phyloP scores from a whole-genome alignment of 2,888 invertebrate genomes.

The Sesia bembeciformis region DNA sequence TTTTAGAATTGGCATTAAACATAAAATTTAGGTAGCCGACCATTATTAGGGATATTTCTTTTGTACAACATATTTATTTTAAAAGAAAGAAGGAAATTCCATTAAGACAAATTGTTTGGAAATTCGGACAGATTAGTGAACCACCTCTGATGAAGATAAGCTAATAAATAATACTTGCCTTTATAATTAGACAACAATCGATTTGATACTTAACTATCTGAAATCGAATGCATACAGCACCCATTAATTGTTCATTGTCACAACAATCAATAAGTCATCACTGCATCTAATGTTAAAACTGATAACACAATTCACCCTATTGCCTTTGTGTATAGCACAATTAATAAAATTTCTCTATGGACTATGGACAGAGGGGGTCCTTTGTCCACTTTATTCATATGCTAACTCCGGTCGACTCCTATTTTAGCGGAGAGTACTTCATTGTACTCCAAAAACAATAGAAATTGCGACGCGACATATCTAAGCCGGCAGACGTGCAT shows the following conservation, averaged over 20 bases:
- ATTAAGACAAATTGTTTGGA: no score
- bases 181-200: no score
- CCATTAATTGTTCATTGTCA: no score
- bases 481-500: background rate
- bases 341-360: constrained; percentile 57
- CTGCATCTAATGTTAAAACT: background rate
- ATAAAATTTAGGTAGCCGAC: background rate
- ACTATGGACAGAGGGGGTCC: constrained; percentile 42
- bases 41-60: no score
- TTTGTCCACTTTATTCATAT: constrained; percentile 68
- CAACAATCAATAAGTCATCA: background rate
- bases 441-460: constrained; percentile 54
- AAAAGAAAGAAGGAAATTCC: no score
- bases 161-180: no score
- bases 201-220: no score
- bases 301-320: constrained; percentile 13
- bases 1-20: constrained; percentile 6
- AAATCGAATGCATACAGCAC: no score
- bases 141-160: no score
- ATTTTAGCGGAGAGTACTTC: constrained; percentile 42
- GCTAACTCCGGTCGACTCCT: constrained; percentile 53
- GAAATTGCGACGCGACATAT: constrained; percentile 29
- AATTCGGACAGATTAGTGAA: no score
- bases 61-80: no score
- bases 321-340: constrained; percentile 19